These are phyloP conservation scores for Drosophila aldrichi DNA, from an alignment of 2,888 invertebrate species.

Conservation along the genomic window DNA sequence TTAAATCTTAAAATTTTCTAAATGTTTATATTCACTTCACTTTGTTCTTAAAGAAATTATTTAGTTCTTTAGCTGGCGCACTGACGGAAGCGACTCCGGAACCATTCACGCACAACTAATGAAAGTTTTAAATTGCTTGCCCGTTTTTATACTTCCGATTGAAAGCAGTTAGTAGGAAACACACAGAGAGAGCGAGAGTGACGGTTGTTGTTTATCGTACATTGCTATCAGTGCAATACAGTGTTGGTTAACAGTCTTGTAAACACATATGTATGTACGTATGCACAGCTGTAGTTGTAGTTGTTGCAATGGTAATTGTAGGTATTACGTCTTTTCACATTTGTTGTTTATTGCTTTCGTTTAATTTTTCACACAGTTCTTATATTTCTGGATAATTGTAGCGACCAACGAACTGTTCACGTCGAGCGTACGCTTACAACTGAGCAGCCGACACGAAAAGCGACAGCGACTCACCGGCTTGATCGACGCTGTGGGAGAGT, in stretches of 20 bases:
- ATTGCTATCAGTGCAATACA: conserved; percentile 13
- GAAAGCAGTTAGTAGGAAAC: neutral
- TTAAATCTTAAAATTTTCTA: neutral
- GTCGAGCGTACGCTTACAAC: conserved; percentile 47
- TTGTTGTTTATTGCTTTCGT: conserved; percentile 43
- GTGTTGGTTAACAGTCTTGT: conserved; percentile 25
- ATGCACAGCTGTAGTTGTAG: conserved; percentile 10
- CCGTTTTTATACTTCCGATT: conserved; percentile 52
- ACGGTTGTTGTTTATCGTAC: conserved; percentile 50
- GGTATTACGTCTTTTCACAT: conserved; percentile 30
- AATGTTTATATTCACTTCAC: conserved; percentile 6
- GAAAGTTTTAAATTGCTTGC: conserved; percentile 45
- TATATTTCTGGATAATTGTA: neutral
- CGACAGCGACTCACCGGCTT: conserved; percentile 32
- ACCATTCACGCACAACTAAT: conserved; percentile 60
- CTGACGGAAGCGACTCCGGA: conserved; percentile 27
- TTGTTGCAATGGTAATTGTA: conserved; percentile 37
- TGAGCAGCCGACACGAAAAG: conserved; percentile 27
- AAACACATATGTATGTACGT: too few relatives aligned
- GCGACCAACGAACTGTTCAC: conserved; percentile 46
- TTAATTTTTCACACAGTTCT: conserved; percentile 14
- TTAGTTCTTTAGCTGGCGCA: neutral
- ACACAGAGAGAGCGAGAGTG: conserved; percentile 9
- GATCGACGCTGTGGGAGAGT: conserved; percentile 27
- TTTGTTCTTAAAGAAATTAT: conserved; percentile 1